A percentile compares a stretch with the other conserved stretches of the same genome.
These are phyloP conservation scores for western clawed frog (Xenopus tropicalis) DNA, from an alignment of 2,113 vertebrate genomes.

Conservation along the genomic window DNA sequence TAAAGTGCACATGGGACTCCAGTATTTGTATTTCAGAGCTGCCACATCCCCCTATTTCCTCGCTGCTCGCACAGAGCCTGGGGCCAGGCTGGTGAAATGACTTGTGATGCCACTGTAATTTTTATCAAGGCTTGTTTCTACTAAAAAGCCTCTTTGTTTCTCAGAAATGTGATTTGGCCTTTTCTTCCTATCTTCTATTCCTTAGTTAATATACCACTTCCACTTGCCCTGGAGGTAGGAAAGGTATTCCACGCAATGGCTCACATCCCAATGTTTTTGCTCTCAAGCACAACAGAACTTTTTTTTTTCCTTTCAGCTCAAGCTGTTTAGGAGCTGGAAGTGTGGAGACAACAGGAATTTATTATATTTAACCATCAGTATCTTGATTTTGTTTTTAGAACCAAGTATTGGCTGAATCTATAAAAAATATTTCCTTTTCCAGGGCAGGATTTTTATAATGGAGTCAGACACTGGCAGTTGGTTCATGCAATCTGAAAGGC, in stretches of 20 bases:
- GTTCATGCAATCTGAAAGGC: too few species aligned
- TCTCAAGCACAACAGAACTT: conserved; percentile 65
- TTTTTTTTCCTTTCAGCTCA: conserved; percentile 44
- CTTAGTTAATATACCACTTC: conserved; percentile 76
- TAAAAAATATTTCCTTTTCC: too few species aligned
- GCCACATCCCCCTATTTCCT: conserved; percentile 61
- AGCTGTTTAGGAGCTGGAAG: conserved; percentile 56
- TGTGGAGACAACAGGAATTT: conserved; percentile 45
- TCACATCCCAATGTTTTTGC: conserved; percentile 64
- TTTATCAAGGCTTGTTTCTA: conserved; percentile 77
- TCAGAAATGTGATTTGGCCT: conserved; percentile 74
- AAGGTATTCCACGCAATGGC: conserved; percentile 67
- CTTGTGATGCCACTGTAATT: conserved; percentile 71
- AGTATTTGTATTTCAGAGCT: conserved; percentile 58
- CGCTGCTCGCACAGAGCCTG: conserved; percentile 59
- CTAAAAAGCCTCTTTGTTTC: conserved; percentile 79
- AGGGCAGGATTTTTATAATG: not conserved
- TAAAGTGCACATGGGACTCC: conserved; percentile 57
- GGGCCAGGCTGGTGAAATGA: conserved; percentile 65
- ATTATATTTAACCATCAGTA: conserved; percentile 53
- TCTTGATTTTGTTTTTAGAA: conserved; percentile 29
- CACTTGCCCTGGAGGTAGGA: conserved; percentile 65
- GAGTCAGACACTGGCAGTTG: not conserved
- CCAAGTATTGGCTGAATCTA: not conserved
- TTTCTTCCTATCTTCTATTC: conserved; percentile 66